Base-by-base conservation (phyloP, 2,797 vertebrate species). In the Peromyscus eremicus region DNA sequence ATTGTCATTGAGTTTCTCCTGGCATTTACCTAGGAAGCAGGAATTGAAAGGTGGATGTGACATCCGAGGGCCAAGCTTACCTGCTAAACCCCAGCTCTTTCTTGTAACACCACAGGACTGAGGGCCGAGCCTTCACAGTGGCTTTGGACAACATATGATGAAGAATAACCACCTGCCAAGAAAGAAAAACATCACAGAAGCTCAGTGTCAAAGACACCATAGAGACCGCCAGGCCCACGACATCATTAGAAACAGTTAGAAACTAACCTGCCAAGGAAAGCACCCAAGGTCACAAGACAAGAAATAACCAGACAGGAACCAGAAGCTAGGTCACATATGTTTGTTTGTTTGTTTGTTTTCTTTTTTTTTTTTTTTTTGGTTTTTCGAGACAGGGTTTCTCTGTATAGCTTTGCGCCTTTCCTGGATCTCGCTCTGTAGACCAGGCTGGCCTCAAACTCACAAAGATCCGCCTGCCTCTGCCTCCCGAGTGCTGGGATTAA, bases 141-240 rank as follows among this genome's bases (percentile, higher is more conserved):
- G 99, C 99, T 99, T 99, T 99, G 68, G 99, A 99, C 95, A 99
- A 82, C 99, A 99, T 99, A 97, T 99, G 99, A 97, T 99, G 99
- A 70, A 99, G 99, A 96, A 99, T 99, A 79, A 99, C 99, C 83
- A 99, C 99, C 99, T 99, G 98, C 34, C 95, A 96, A 97, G 96
- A 70, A 80, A 96, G 64, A 95, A 89, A 64, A 66, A 64, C 64
- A 11, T 32, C 70, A 80, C 43, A 83, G 80, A 87, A 11, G n/a
- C 14, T 96, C 62, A 94, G 82, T 13, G 29, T 23, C 40, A 37
- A 90, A 93, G 37, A 66, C 62, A 86, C 34, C 40, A 73, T 3
- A 37, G 7, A 84, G 32, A 92, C 79, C 43, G 17, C 62, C 49
- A 92, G 29, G 27, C 46, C 64, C 16, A 79, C 82, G 52, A 85